Base-by-base conservation (phyloP, 2,113 vertebrate species). In the Lamprologus sp. region DNA sequence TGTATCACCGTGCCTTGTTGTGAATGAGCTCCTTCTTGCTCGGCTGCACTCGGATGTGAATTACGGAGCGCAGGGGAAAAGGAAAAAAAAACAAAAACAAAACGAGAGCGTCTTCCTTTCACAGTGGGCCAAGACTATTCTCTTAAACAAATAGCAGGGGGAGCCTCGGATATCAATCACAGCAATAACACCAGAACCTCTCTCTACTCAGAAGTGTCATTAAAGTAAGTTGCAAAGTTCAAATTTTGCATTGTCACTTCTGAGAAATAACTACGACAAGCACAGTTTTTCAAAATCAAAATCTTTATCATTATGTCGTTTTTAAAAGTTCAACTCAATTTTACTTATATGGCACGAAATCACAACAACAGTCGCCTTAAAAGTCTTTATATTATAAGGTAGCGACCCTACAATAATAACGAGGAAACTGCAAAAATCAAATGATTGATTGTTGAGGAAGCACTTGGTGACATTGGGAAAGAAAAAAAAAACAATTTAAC, bases 141-240 rank as follows among this genome's bases (percentile, higher is more conserved):
- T 87, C 85, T 42, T 60, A 53, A 87, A 90, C 82, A 93, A 90
- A 92, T 70, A 26, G 28, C 63, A 68, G 45, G n/a, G 80, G 49
- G 75, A 77, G 82, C 9, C 85, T 63, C 21, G 83, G 89, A 90
- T 85, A 89, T 89, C 88, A 92, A 88, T 92, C 82, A 86, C 73
- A 84, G 89, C 82, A 89, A 90, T 80, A 84, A 88, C 83, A 49
- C 37, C 83, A 55, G 70, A 60, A 3, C 17, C 80, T 40, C 58
- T 58, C 77, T 79, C 90, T 84, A 84, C 90, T 88, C 75, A 80
- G 7, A 83, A 85, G 73, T n/a, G 51, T 19, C 87, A 77, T 56
- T 15, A 21, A 88, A 70, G 12, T 28, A 55, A 80, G 42, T 47
- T 47, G 45, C 45, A 7, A 47, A 47, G 45, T 47, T 47, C 45